Percentiles rank a stretch among this genome's conserved stretches.
Conservation (phyloP, 2,888 invertebrate genomes). For the Sesia bembeciformis region DNA sequence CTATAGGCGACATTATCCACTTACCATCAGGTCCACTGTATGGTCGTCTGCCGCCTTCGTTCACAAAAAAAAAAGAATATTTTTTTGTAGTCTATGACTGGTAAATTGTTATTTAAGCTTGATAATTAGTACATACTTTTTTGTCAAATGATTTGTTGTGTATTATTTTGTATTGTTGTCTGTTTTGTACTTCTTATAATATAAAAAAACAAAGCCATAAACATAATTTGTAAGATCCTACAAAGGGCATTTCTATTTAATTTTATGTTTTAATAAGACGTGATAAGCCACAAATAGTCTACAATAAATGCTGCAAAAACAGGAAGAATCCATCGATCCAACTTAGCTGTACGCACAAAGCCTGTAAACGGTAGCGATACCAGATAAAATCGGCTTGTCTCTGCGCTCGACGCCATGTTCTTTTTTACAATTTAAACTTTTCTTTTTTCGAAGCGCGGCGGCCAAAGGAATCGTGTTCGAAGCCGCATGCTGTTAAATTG, state of each 20-base stretch:
- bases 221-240: neutral
- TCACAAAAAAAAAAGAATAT: no score
- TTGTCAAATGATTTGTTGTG: no score
- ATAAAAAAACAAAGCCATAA: no score
- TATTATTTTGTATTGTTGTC: no score
- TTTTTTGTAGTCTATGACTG: no score
- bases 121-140: no score
- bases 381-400: constrained; percentile 36
- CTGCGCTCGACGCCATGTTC: constrained; percentile 25
- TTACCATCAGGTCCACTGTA: no score
- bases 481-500: constrained; percentile 16
- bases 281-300: neutral
- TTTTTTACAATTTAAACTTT: neutral
- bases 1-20: no score
- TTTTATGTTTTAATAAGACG: neutral
- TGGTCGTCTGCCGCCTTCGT: no score
- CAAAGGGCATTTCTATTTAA: neutral
- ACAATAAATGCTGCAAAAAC: constrained; percentile 2
- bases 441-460: neutral
- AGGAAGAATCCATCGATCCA: constrained; percentile 13
- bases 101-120: no score
- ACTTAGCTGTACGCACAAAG: constrained; percentile 12
- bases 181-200: no score
- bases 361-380: constrained; percentile 39
- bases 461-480: neutral